Conservation (phyloP, 2,888 invertebrate species). For the Chaetogeoica ovagalla region DNA sequence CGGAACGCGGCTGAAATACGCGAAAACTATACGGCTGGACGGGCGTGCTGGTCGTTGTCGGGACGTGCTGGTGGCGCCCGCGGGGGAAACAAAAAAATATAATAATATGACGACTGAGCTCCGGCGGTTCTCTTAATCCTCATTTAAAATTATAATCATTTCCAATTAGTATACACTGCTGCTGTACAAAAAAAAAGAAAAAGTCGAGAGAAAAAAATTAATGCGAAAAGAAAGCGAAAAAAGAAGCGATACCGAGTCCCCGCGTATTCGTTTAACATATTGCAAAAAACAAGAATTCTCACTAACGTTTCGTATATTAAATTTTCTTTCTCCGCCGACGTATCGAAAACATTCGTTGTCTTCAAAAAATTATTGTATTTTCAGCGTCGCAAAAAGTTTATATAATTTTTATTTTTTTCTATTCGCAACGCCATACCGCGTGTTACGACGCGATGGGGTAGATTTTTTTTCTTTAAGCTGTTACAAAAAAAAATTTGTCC, state of each 20-base stretch:
- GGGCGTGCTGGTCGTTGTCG: background rate
- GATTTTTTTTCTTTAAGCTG: background rate
- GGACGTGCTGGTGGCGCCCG: no score
- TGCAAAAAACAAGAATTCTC: no score
- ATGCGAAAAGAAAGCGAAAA: no score
- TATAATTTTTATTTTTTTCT: background rate
- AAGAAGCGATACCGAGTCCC: no score
- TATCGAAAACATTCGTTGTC: no score
- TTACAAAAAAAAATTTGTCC: constrained; percentile 11
- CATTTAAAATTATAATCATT: constrained; percentile 50
- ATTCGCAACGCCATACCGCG: no score
- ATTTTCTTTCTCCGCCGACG: background rate
- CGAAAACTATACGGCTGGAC: background rate
- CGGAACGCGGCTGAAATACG: constrained; percentile 22
- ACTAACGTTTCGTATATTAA: no score
- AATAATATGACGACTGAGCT: background rate
- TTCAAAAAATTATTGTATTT: background rate
- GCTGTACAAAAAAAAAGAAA: constrained; percentile 8
- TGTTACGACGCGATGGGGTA: no score
- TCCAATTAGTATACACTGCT: constrained; percentile 36
- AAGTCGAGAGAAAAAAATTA: background rate
- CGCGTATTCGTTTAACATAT: no score
- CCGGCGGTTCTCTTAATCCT: constrained; percentile 38
- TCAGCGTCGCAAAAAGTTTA: background rate
- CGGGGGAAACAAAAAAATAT: constrained; percentile 20